A percentile compares a stretch with the other conserved stretches of the same genome.
Conservation (phyloP, 2,888 invertebrate genomes). For the Pachliopta kotzebuea region DNA sequence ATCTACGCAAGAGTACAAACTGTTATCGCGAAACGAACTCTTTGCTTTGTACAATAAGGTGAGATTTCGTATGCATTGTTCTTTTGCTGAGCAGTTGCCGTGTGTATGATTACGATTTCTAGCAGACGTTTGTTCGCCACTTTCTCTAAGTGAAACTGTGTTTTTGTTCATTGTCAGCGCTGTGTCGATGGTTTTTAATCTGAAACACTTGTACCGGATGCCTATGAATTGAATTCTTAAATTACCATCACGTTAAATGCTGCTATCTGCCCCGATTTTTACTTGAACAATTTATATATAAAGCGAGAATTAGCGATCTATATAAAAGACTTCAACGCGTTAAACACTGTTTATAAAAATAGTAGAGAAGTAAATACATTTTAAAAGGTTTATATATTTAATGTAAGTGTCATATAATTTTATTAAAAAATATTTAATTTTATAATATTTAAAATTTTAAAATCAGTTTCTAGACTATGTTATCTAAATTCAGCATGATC, state of each 20-base stretch:
- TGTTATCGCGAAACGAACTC: slow-evolving; percentile 14
- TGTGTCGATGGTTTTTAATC: slow-evolving; percentile 38
- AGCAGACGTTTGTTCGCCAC: slow-evolving; percentile 61
- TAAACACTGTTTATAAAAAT: no score
- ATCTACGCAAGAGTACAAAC: neutral
- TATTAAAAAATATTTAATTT: no score
- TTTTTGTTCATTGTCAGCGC: slow-evolving; percentile 68
- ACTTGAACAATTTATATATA: no score
- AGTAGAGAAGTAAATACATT: no score
- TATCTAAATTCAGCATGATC: no score
- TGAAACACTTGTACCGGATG: slow-evolving; percentile 32
- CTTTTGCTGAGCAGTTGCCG: slow-evolving; percentile 26
- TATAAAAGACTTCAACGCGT: slow-evolving; percentile 28
- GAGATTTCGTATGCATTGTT: slow-evolving; percentile 32
- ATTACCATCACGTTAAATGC: slow-evolving; percentile 8
- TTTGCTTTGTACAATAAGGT: slow-evolving; percentile 30
- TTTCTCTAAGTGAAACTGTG: slow-evolving; percentile 77
- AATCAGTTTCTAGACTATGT: no score
- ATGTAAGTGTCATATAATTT: no score
- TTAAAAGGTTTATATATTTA: no score
- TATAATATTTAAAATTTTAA: no score
- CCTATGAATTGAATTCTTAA: slow-evolving; percentile 19
- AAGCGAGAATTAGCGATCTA: neutral
- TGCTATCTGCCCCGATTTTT: no score
- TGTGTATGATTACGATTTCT: slow-evolving; percentile 44